A percentile compares a stretch with the other conserved stretches of the same genome.
Evolutionary conservation across 2,888 invertebrate genomes (phyloP).

Genomic region (Horisme vitalbata): DNA sequence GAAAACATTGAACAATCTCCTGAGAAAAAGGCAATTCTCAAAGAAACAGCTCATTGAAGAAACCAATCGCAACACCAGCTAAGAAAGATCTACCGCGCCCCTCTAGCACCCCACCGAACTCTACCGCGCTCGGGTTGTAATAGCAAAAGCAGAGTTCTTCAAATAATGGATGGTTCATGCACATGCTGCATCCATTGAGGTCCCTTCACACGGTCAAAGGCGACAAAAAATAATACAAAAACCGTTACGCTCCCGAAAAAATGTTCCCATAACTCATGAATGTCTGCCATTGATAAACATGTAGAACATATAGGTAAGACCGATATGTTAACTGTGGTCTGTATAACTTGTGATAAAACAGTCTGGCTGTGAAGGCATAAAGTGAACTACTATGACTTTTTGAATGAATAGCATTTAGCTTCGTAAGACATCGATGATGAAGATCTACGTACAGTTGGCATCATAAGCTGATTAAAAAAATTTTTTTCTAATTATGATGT

Average conservation of each 20-base stretch:
- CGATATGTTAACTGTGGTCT: constrained; percentile 36
- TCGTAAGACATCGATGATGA: too few species aligned
- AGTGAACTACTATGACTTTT: too few species aligned
- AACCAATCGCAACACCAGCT: constrained; percentile 49
- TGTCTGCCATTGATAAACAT: constrained; percentile 74
- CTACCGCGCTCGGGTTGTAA: neutral
- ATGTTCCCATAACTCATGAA: constrained; percentile 75
- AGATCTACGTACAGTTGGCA: too few species aligned
- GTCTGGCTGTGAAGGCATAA: too few species aligned
- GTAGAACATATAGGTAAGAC: constrained; percentile 37
- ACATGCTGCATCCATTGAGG: constrained; percentile 77
- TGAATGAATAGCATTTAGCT: too few species aligned
- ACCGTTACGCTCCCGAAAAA: constrained; percentile 80
- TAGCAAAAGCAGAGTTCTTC: constrained; percentile 43
- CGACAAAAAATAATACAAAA: constrained; percentile 81
- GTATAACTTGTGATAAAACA: constrained; percentile 15
- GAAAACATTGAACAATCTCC: constrained; percentile 66
- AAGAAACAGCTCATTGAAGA: constrained; percentile 75
- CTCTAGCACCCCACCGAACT: constrained; percentile 26
- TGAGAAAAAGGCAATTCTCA: constrained; percentile 60
- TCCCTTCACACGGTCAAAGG: constrained; percentile 78
- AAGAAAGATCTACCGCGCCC: constrained; percentile 46
- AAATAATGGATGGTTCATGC: constrained; percentile 49
- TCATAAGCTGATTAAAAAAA: too few species aligned
- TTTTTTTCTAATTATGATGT: too few species aligned